Evolutionary conservation across 2,113 vertebrate species (phyloP).

Genomic region (Elaphurus davidianus): DNA sequence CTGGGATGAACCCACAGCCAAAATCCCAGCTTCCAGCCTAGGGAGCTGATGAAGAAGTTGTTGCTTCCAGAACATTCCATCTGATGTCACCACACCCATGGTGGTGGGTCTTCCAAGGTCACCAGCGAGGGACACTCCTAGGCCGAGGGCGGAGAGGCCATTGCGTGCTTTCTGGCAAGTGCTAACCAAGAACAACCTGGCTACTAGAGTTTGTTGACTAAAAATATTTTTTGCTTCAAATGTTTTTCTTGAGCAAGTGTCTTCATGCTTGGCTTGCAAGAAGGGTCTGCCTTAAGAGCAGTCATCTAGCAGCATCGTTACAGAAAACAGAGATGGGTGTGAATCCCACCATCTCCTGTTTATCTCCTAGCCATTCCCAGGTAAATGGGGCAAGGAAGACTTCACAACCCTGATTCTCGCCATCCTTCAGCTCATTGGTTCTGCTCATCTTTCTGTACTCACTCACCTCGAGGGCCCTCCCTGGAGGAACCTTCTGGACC

Average conservation of each 20-base stretch:
- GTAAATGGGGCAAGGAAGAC: fast-evolving
- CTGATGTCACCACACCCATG: fast-evolving
- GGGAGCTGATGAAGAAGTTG: background rate
- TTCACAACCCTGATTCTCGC: fast-evolving
- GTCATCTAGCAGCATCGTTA: fast-evolving
- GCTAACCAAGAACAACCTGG: background rate
- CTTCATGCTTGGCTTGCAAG: too few relatives aligned
- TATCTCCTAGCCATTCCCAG: background rate
- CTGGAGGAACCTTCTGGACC: background rate
- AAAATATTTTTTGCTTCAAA: background rate
- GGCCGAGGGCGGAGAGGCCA: fast-evolving
- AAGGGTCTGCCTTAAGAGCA: background rate
- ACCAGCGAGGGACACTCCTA: fast-evolving
- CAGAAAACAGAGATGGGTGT: fast-evolving
- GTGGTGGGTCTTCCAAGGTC: background rate
- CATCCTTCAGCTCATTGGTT: background rate
- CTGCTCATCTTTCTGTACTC: background rate
- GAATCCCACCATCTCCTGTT: fast-evolving
- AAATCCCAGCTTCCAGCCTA: background rate
- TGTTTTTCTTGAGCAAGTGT: background rate
- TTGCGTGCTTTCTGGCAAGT: background rate
- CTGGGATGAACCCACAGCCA: fast-evolving
- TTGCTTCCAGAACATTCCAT: background rate
- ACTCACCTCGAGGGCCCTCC: background rate
- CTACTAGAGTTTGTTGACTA: background rate